phyloP scores from a whole-genome alignment of 2,888 invertebrate species.

The Ectemnius lituratus region DNA sequence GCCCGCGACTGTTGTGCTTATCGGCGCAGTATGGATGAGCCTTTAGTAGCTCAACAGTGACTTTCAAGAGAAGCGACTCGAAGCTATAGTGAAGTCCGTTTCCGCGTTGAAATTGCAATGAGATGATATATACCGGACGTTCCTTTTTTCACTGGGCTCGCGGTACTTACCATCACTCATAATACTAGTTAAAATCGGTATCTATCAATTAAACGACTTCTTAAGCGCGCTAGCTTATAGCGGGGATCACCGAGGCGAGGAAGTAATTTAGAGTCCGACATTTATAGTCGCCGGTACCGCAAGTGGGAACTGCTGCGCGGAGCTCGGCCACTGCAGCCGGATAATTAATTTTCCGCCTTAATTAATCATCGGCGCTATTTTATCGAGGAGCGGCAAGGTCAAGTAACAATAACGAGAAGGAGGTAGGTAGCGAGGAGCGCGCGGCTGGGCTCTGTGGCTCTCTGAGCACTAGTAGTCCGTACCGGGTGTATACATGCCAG shows the following conservation, averaged over 20 bases:
- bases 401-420: conserved; percentile 46
- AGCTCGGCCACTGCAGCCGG: conserved; percentile 25
- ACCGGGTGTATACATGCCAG: too few species aligned
- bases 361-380: conserved; percentile 56
- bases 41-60: too few species aligned
- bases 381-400: conserved; percentile 39
- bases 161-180: conserved; percentile 42
- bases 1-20: not conserved
- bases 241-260: conserved; percentile 36
- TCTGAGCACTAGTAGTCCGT: too few species aligned
- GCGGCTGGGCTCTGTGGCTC: too few species aligned
- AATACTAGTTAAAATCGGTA: conserved; percentile 46
- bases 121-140: conserved; percentile 33
- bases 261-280: conserved; percentile 54
- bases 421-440: not conserved
- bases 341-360: conserved; percentile 58
- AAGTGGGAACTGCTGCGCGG: conserved; percentile 41
- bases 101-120: conserved; percentile 15
- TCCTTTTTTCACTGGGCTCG: conserved; percentile 18
- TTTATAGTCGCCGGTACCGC: conserved; percentile 39
- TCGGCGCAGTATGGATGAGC: too few species aligned
- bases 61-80: not conserved
- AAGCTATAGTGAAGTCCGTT: not conserved
- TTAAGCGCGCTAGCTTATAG: conserved; percentile 31
- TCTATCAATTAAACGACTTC: conserved; percentile 56